phyloP scores from a whole-genome alignment of 2,797 vertebrate genomes.

The Picus viridis region DNA sequence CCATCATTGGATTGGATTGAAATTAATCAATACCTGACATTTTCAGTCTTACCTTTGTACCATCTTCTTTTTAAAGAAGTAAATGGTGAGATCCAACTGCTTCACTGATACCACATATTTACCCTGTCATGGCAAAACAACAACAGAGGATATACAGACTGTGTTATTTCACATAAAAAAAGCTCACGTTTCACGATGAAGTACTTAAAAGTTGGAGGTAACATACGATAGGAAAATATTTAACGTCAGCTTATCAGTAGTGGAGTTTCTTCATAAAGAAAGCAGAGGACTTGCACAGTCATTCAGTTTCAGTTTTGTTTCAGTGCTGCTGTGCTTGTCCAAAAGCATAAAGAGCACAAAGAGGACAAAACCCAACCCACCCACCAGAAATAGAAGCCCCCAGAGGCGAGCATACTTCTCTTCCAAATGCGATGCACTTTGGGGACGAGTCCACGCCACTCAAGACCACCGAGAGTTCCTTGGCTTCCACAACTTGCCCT shows the following conservation, averaged over 20 bases:
- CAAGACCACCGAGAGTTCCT: conserved; percentile 82
- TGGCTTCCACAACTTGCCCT: conserved; percentile 82
- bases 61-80: conserved; percentile 89
- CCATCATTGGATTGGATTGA: not conserved
- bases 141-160: not conserved
- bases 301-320: not conserved
- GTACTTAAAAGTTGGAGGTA: not conserved
- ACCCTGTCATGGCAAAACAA: conserved; percentile 75
- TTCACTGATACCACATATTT: conserved; percentile 86
- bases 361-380: not conserved
- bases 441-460: conserved; percentile 79
- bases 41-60: conserved; percentile 80
- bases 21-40: not conserved
- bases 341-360: not conserved
- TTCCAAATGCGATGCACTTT: conserved; percentile 82
- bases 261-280: not conserved
- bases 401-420: conserved; percentile 78
- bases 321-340: not conserved
- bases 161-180: not conserved
- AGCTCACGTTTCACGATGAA: not conserved
- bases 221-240: not conserved
- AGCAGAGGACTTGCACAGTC: not conserved
- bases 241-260: rapidly evolving
- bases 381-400: rapidly evolving
- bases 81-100: conserved; percentile 82